A percentile compares a stretch with the other conserved stretches of the same genome.
Evolutionary conservation across 2,888 invertebrate species (phyloP).

Genomic region (Drosophila villosipedis): DNA sequence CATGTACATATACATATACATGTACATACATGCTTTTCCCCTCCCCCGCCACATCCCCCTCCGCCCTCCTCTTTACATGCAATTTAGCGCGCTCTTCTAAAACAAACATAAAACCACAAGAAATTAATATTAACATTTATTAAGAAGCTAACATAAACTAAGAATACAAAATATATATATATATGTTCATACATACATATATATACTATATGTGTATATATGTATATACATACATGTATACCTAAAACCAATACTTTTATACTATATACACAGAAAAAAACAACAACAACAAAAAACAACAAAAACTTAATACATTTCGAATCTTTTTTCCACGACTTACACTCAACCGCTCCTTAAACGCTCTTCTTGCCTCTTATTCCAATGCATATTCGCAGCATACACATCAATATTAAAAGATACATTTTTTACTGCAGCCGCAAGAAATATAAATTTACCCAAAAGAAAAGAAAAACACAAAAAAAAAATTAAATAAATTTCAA

Average conservation of each 20-base stretch:
- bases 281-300: constrained; percentile 10
- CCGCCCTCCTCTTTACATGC: constrained; percentile 18
- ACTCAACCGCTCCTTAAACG: constrained; percentile 32
- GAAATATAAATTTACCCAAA: constrained; percentile 44
- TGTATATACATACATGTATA: constrained; percentile 19
- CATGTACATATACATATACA: constrained; percentile 29
- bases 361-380: constrained; percentile 44
- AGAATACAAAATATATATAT: constrained; percentile 54
- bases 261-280: constrained; percentile 64
- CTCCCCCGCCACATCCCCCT: not conserved
- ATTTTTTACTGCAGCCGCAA: constrained; percentile 69
- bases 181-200: not conserved
- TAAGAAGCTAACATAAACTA: constrained; percentile 63
- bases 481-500: constrained; percentile 16
- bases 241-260: constrained; percentile 68
- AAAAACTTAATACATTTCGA: constrained; percentile 36
- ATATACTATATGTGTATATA: not conserved
- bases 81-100: constrained; percentile 68
- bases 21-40: constrained; percentile 23
- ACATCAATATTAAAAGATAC: constrained; percentile 63
- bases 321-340: constrained; percentile 48
- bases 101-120: constrained; percentile 25
- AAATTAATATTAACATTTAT: constrained; percentile 47
- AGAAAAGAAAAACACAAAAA: constrained; percentile 10
- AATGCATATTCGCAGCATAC: constrained; percentile 37